phyloP scores from a whole-genome alignment of 2,888 invertebrate genomes.

The Eristalinus aeneus region DNA sequence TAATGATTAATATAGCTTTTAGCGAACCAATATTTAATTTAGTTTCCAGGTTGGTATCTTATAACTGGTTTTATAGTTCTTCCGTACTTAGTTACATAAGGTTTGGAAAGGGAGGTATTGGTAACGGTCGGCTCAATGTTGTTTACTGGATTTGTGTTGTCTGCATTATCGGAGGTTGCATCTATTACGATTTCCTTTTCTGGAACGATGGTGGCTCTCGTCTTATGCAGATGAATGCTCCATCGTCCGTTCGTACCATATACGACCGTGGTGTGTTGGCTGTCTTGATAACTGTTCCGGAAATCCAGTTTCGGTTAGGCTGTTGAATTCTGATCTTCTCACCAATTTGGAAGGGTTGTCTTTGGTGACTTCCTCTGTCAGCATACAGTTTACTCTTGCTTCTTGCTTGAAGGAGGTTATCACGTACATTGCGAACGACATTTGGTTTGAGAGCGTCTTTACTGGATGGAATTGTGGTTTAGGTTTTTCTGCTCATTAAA shows the following conservation, averaged over 20 bases:
- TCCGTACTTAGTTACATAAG: neutral
- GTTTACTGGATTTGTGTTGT: neutral
- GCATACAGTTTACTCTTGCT: constrained; percentile 27
- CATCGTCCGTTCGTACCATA: constrained; percentile 35
- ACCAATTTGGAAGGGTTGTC: constrained; percentile 22
- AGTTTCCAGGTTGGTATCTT: no score
- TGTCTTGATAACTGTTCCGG: constrained; percentile 24
- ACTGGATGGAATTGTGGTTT: constrained; percentile 39
- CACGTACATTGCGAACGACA: constrained; percentile 68
- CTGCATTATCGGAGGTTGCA: constrained; percentile 20
- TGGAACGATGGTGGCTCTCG: constrained; percentile 27
- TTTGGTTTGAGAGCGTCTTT: constrained; percentile 30
- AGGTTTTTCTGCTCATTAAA: constrained; percentile 53
- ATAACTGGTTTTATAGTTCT: no score
- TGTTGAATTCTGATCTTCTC: constrained; percentile 42
- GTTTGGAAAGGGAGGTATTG: neutral
- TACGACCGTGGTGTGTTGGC: constrained; percentile 14
- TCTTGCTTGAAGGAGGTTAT: neutral
- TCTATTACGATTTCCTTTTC: constrained; percentile 28
- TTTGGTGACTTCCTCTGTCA: constrained; percentile 30
- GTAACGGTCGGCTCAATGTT: constrained; percentile 1
- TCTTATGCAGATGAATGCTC: constrained; percentile 35
- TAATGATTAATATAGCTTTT: no score
- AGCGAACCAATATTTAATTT: no score
- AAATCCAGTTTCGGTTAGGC: constrained; percentile 31